Evolutionary conservation across 1,140 invertebrate genomes (phyloP), one percentile per base, ranked within the genome.

Genomic region (Drosophila busckii): DNA sequence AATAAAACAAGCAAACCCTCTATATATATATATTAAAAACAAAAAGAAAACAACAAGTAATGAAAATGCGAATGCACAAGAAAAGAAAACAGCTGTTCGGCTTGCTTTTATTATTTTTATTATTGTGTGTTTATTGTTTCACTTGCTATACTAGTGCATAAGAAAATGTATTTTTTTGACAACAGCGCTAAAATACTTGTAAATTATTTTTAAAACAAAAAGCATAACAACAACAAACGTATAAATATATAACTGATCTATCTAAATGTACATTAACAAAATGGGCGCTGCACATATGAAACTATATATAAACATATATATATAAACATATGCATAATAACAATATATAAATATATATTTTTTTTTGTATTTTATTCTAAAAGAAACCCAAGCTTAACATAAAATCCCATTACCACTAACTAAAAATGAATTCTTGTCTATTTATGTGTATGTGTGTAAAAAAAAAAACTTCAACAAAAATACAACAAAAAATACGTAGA

Each of bases 281-380:
- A 62, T 78, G 71, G 71, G 71, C 71, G 62, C 73, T 76, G 71
- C 71, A 78, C 71, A 76, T 76, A 76, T 68, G 54, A 73, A 75
- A 48, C 34, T 42, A 63, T 29, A 52, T 34, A 45, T 35, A 23
- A 19, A 40, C 5, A 37, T 26, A 22, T 23, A 23, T 32, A 29
- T 16, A 58, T 34, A 56, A 3, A 40, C 7, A 46, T 35, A 40
- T 32, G 15, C 8, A 41, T 34, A 13, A 13, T 8, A 37, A 10
- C 37, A 20, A 50, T 17, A 40, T 28, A 41, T 34, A 28, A 28
- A 46, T 48, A 28, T 28, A 48, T 48, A 16, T 44, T 63, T 73
- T 63, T 67, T 71, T 63, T 73, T 63, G 22, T 44, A 26, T 54
- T 46, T 40, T 19, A 52, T 50, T 37, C 38, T 37, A 37, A 58